These are phyloP conservation scores for Pitangus sulphuratus DNA, from an alignment of 2,797 vertebrate genomes.

Conservation along the genomic window DNA sequence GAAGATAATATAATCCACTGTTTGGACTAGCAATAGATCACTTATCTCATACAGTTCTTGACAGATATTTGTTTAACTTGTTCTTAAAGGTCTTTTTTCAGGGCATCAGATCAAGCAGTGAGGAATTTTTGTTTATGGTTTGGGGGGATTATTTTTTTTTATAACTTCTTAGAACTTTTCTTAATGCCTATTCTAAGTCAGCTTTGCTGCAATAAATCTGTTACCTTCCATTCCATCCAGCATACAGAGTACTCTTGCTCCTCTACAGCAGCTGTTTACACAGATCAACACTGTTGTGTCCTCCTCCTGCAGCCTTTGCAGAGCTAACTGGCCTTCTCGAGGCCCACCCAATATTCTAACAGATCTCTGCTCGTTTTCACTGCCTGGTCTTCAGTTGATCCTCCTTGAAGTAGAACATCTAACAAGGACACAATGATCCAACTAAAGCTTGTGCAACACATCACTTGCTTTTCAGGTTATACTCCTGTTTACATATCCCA, in stretches of 20 bases:
- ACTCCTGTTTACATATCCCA: not conserved
- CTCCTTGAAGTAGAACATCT: not conserved
- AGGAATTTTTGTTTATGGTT: not conserved
- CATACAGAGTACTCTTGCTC: not conserved
- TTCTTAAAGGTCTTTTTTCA: not conserved
- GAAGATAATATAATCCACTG: not conserved
- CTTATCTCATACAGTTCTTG: not conserved
- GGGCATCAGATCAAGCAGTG: not conserved
- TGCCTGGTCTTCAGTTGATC: not conserved
- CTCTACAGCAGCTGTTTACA: not conserved
- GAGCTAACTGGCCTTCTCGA: not conserved
- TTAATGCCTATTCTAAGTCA: not conserved
- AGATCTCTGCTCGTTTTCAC: not conserved
- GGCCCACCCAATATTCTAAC: not conserved
- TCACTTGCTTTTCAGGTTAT: not conserved
- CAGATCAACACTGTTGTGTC: not conserved
- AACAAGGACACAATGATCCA: not conserved
- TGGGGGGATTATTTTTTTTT: not conserved
- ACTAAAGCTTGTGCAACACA: not conserved
- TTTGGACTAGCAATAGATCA: not conserved
- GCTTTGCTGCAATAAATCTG: not conserved
- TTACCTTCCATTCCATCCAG: not conserved
- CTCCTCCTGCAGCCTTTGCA: not conserved
- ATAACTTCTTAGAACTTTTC: not conserved
- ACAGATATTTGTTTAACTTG: not conserved